Evolutionary conservation across 1,140 invertebrate species (phyloP).

Genomic region (Periplaneta americana): DNA sequence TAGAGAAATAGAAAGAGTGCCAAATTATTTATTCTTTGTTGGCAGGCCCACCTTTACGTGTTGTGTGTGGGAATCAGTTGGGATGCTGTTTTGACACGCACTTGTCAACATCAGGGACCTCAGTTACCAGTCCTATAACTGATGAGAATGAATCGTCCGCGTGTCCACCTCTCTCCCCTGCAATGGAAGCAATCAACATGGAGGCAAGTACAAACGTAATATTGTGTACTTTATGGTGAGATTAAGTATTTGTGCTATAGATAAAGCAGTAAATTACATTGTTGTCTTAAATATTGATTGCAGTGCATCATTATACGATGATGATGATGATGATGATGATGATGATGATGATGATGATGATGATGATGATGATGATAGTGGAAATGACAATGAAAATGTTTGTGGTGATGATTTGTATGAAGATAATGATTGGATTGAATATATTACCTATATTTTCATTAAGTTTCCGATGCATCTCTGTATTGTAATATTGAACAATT

Average conservation of each 20-base stretch:
- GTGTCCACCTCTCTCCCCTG: background rate
- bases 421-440: too few species aligned
- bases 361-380: too few species aligned
- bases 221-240: too few species aligned
- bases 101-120: background rate
- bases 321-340: too few species aligned
- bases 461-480: too few species aligned
- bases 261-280: background rate
- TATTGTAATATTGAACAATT: too few species aligned
- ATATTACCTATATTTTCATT: too few species aligned
- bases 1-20: background rate
- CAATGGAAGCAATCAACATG: slow-evolving; percentile 15
- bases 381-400: too few species aligned
- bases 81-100: background rate
- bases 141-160: background rate
- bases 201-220: slow-evolving; percentile 1
- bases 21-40: too few species aligned
- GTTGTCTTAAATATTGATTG: background rate
- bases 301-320: too few species aligned
- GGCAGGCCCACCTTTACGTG: background rate
- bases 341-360: too few species aligned
- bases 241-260: background rate
- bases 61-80: background rate
- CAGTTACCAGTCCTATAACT: background rate
- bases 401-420: too few species aligned